A percentile compares a stretch with the other conserved stretches of the same genome.
Conservation (phyloP, 2,113 vertebrate species). For the Erinaceus europaeus region DNA sequence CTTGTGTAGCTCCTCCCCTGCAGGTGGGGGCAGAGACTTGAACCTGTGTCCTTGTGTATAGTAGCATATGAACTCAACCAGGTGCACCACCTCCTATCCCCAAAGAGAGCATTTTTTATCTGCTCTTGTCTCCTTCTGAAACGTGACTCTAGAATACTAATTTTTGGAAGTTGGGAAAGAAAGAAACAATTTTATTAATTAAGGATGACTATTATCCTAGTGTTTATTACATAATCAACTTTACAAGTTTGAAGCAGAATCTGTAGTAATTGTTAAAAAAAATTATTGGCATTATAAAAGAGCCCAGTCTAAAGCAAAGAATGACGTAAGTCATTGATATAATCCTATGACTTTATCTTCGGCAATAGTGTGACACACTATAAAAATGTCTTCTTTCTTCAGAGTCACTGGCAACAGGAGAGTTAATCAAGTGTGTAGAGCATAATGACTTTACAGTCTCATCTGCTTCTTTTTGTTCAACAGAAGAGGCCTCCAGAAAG, state of each 20-base stretch:
- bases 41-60: too few relatives aligned
- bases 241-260: neutral
- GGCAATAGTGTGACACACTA: neutral
- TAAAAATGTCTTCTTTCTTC: constrained; percentile 20
- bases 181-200: neutral
- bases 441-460: constrained; percentile 13
- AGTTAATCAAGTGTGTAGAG: constrained; percentile 42
- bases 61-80: too few relatives aligned
- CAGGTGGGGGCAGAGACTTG: too few relatives aligned
- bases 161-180: neutral
- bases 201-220: neutral
- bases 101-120: too few relatives aligned
- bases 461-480: constrained; percentile 67
- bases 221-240: neutral
- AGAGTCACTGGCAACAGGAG: neutral
- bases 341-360: neutral
- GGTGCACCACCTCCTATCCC: too few relatives aligned
- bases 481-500: constrained; percentile 55
- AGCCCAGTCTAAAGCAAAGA: neutral
- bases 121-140: constrained; percentile 10
- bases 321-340: neutral
- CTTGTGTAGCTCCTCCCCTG: too few relatives aligned
- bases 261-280: neutral
- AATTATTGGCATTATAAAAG: neutral
- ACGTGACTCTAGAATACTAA: constrained; percentile 1